phyloP scores from a whole-genome alignment of 2,888 invertebrate species.

The Entomobrya proxima region DNA sequence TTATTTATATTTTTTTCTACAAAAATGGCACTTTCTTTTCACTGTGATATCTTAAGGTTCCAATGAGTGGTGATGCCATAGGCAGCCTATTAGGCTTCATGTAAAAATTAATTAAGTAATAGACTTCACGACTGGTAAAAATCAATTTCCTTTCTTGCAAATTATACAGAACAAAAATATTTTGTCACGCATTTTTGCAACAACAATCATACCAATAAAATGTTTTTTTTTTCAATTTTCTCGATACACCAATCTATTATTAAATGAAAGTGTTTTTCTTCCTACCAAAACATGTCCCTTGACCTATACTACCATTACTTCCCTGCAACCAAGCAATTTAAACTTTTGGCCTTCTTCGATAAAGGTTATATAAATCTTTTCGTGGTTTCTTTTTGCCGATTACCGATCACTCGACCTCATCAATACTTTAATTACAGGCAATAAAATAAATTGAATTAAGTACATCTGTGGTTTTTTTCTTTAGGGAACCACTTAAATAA shows the following conservation, averaged over 20 bases:
- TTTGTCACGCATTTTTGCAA: constrained; percentile 6
- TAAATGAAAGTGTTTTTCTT: constrained; percentile 1
- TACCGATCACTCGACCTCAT: not conserved
- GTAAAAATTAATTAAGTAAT: constrained; percentile 11
- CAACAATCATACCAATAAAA: not conserved
- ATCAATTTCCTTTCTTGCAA: not conserved
- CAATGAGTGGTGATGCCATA: too few relatives aligned
- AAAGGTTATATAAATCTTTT: not conserved
- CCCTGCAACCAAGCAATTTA: not conserved
- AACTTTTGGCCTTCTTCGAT: constrained; percentile 11
- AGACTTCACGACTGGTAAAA: constrained; percentile 9
- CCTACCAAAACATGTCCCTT: not conserved
- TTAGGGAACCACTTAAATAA: not conserved
- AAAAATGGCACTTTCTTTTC: not conserved
- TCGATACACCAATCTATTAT: too few relatives aligned
- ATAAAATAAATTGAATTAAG: not conserved
- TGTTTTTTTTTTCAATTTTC: not conserved
- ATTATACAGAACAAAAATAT: not conserved
- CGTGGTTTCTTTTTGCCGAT: not conserved
- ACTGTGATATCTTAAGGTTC: too few relatives aligned
- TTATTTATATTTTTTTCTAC: not conserved
- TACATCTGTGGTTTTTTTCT: not conserved
- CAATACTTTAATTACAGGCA: not conserved
- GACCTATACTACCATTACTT: not conserved
- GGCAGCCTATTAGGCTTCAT: too few relatives aligned